A percentile compares a stretch with the other conserved stretches of the same genome.
Conservation (phyloP, 1,140 invertebrate genomes). For the Polypedilum vanderplanki region DNA sequence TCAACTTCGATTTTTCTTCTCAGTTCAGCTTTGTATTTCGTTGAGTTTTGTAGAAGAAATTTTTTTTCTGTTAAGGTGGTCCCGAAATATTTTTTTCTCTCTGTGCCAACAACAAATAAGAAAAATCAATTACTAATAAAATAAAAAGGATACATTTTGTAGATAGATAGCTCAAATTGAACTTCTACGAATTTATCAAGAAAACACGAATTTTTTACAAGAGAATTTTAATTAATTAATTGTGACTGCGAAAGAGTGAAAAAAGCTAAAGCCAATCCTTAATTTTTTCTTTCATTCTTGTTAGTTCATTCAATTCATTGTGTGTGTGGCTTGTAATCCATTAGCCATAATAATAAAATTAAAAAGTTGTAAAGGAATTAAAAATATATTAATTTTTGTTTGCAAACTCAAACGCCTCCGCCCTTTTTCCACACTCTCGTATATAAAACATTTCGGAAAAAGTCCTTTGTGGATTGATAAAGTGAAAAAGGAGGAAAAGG, state of each 20-base stretch:
- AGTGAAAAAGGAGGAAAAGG: background rate
- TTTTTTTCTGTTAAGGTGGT: background rate
- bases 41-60: constrained; percentile 8
- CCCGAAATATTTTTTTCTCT: too few relatives aligned
- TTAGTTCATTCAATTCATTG: background rate
- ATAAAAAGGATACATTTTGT: too few relatives aligned
- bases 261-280: background rate
- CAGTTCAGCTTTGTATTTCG: constrained; percentile 17
- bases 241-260: background rate
- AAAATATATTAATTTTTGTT: background rate
- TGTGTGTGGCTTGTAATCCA: background rate
- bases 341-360: background rate
- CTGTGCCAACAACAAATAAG: background rate
- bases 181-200: too few relatives aligned
- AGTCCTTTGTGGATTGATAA: constrained; percentile 3
- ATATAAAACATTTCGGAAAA: background rate
- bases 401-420: background rate
- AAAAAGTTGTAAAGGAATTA: background rate
- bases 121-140: background rate
- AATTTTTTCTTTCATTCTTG: background rate
- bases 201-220: too few relatives aligned
- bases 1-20: constrained; percentile 11
- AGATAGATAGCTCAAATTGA: too few relatives aligned
- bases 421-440: background rate
- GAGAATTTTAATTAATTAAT: too few relatives aligned